Evolutionary conservation across 1,140 invertebrate genomes (phyloP).

Genomic region (Acromyrmex echinatior): DNA sequence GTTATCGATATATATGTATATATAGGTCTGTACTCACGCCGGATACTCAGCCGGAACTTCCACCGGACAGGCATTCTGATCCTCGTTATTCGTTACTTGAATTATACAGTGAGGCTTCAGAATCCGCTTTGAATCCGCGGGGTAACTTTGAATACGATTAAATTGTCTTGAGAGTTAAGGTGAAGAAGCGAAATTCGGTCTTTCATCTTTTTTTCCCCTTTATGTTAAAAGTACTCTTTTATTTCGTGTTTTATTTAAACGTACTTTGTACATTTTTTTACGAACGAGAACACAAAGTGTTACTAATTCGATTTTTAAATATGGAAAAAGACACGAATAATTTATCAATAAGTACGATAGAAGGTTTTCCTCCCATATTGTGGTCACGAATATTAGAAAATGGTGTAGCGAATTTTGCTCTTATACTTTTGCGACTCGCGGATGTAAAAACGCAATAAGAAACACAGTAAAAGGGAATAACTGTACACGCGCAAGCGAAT

Average conservation of each 20-base stretch:
- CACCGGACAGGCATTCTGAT: background rate
- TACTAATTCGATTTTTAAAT: background rate
- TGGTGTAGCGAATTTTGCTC: background rate
- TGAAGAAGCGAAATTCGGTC: background rate
- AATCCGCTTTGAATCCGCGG: background rate
- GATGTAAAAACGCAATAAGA: constrained; percentile 18
- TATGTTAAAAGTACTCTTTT: background rate
- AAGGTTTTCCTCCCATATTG: background rate
- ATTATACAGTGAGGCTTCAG: background rate
- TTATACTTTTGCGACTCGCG: background rate
- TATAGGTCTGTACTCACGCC: too few species aligned
- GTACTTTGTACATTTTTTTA: background rate
- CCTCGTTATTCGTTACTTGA: constrained; percentile 6
- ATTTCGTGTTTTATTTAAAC: background rate
- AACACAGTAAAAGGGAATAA: background rate
- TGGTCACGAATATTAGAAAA: background rate
- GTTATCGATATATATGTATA: background rate
- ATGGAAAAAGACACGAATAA: background rate
- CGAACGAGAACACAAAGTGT: background rate
- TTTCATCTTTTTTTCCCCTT: background rate
- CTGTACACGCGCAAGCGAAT: background rate
- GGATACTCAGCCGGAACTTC: background rate
- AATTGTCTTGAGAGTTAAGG: background rate
- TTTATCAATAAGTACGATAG: constrained; percentile 6
- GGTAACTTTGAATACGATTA: background rate